Percentiles rank a stretch among this genome's conserved stretches.
Evolutionary conservation across 2,797 vertebrate species (phyloP).

Genomic region (Glossophaga mutica): DNA sequence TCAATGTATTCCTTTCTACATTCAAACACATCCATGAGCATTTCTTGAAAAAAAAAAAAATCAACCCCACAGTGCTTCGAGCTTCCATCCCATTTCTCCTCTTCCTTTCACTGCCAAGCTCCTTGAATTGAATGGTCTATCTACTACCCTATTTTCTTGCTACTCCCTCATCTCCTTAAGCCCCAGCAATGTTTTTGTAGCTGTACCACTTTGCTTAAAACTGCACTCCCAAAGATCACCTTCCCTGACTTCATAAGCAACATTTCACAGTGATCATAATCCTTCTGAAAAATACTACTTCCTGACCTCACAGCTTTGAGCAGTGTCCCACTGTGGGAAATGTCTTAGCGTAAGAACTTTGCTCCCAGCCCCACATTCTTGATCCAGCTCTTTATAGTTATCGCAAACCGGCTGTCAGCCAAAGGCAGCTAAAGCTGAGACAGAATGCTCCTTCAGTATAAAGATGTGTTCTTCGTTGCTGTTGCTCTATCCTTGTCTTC

Average conservation of each 20-base stretch:
- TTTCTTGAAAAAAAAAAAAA: slow-evolving; percentile 15
- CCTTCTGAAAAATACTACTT: background rate
- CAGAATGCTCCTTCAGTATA: background rate
- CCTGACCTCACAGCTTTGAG: background rate
- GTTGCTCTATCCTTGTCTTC: background rate
- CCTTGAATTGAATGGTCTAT: background rate
- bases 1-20: background rate
- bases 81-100: background rate
- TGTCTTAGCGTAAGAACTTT: background rate
- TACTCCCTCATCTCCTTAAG: background rate
- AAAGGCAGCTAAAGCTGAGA: background rate
- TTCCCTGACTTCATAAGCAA: slow-evolving; percentile 1
- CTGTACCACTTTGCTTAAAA: slow-evolving; percentile 2
- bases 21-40: slow-evolving; percentile 7
- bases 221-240: background rate
- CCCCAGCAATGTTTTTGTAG: background rate
- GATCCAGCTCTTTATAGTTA: background rate
- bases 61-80: background rate
- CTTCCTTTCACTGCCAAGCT: background rate
- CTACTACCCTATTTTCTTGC: background rate
- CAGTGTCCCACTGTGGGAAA: background rate
- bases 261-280: background rate
- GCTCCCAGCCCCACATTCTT: background rate
- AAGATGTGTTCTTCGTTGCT: background rate
- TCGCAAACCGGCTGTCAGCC: background rate